Conservation (phyloP, 2,113 vertebrate species). For the Agapornis roseicollis region DNA sequence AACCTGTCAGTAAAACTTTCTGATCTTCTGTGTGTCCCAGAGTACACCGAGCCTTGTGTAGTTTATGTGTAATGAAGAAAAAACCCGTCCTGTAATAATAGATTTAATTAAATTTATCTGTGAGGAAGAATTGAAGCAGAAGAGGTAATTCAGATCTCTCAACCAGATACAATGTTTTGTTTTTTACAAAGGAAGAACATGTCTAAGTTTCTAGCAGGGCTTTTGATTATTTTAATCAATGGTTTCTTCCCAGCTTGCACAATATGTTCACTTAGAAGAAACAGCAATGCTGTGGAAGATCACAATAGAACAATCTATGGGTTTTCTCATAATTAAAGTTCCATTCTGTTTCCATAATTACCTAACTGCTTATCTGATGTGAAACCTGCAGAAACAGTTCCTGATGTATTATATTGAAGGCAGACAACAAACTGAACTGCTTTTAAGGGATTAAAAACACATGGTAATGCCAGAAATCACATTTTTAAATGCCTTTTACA, state of each 20-base stretch:
- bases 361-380: constrained; percentile 22
- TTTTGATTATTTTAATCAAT: constrained; percentile 48
- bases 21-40: neutral
- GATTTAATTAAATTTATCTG: constrained; percentile 27
- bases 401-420: neutral
- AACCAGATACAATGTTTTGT: neutral
- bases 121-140: neutral
- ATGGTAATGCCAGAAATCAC: neutral
- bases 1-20: neutral
- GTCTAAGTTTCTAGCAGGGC: neutral
- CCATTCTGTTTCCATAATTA: constrained; percentile 48
- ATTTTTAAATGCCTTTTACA: neutral
- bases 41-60: neutral
- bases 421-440: neutral
- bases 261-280: constrained; percentile 25
- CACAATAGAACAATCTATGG: constrained; percentile 12
- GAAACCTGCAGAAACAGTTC: neutral
- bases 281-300: neutral
- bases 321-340: constrained; percentile 21
- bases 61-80: neutral
- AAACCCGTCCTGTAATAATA: neutral
- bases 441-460: constrained; percentile 13
- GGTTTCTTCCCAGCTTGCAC: constrained; percentile 5
- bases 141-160: neutral
- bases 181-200: constrained; percentile 1